Percentiles rank a stretch among this genome's conserved stretches.
These are phyloP conservation scores for Patella depressa DNA, from an alignment of 2,888 invertebrate genomes.

Conservation along the genomic window DNA sequence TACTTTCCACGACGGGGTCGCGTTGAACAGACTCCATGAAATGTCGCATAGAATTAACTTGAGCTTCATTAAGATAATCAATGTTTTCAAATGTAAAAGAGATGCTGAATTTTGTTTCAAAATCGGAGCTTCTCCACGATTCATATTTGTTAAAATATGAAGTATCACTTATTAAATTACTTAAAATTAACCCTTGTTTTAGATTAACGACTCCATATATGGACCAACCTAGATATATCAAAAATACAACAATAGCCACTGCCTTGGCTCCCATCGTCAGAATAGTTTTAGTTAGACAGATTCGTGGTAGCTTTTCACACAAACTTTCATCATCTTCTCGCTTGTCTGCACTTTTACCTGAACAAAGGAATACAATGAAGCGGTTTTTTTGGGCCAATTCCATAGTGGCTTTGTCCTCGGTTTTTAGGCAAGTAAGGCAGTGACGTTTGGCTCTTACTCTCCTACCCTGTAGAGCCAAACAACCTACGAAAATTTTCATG, in stretches of 20 bases:
- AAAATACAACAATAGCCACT: background rate
- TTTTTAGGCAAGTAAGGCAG: constrained; percentile 38
- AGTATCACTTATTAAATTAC: background rate
- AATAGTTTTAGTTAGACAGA: constrained; percentile 41
- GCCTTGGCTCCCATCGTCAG: background rate
- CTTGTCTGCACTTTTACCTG: constrained; percentile 36
- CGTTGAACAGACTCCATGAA: constrained; percentile 15
- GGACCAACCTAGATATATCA: background rate
- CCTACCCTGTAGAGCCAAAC: constrained; percentile 49
- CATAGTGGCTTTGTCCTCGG: constrained; percentile 30
- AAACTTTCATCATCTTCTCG: constrained; percentile 42
- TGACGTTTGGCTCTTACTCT: constrained; percentile 43
- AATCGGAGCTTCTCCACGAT: constrained; percentile 34
- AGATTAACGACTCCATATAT: background rate
- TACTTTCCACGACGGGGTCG: constrained; percentile 13
- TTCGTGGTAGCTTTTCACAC: constrained; percentile 44
- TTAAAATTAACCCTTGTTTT: background rate
- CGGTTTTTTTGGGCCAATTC: constrained; percentile 27
- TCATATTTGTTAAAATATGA: constrained; percentile 44
- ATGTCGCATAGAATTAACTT: background rate
- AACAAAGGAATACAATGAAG: constrained; percentile 63
- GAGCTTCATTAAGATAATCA: background rate
- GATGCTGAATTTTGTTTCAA: constrained; percentile 31
- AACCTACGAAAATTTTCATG: constrained; percentile 48
- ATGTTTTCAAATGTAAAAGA: constrained; percentile 3